A percentile compares a stretch with the other conserved stretches of the same genome.
Conservation (phyloP, 2,113 vertebrate genomes). For the Rynchops niger region DNA sequence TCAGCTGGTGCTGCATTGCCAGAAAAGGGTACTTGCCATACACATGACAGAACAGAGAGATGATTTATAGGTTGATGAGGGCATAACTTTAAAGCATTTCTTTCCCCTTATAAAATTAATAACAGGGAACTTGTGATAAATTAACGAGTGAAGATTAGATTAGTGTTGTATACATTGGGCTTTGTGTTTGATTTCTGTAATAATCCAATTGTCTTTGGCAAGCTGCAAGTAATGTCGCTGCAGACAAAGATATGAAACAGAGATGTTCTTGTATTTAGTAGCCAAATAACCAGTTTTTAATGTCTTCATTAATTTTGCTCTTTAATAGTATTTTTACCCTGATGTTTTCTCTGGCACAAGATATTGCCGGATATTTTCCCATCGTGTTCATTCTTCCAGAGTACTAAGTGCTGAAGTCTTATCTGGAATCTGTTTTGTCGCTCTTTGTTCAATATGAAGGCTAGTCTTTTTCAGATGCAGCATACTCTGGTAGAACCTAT, state of each 20-base stretch:
- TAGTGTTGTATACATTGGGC: neutral
- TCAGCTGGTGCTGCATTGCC: neutral
- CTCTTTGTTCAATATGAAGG: neutral
- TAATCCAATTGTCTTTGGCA: neutral
- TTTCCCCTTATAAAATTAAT: neutral
- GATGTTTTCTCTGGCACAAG: neutral
- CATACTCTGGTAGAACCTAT: neutral
- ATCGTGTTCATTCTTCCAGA: neutral
- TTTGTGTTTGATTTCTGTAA: neutral
- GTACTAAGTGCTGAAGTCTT: neutral
- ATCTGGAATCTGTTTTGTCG: neutral
- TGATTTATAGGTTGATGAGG: neutral
- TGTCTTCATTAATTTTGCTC: neutral
- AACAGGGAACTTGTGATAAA: neutral
- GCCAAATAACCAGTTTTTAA: neutral
- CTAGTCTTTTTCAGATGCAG: neutral
- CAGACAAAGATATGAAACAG: neutral
- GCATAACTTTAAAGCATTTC: neutral
- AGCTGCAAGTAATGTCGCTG: neutral
- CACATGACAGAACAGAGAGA: neutral
- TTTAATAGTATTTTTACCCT: neutral
- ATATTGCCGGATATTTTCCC: neutral
- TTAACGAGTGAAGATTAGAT: neutral
- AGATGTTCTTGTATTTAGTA: neutral
- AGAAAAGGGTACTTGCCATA: neutral